Evolutionary conservation across 2,113 vertebrate species (phyloP), one percentile per base, ranked within the genome.

Genomic region (Hippolais icterina): DNA sequence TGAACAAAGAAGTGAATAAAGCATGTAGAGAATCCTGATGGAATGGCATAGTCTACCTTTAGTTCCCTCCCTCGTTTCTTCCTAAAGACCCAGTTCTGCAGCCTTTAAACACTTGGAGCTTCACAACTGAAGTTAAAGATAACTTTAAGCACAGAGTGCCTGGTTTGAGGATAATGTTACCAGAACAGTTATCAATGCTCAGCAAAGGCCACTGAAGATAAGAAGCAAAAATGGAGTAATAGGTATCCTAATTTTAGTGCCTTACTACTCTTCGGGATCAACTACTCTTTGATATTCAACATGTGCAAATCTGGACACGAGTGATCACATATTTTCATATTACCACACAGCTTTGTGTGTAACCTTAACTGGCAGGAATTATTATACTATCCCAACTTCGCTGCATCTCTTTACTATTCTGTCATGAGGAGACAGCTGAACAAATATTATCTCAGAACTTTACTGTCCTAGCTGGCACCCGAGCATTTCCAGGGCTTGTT

Each of bases 361-460:
- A n/a, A n/a, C n/a, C n/a, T n/a, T n/a, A n/a, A 84, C 64, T 94
- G 86, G 83, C 42, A 66, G 66, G 64, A 96, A 93, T 77, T 83
- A 42, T 13, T 54, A 68, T 14, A 6, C 17, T 93, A 74, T 65
- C 59, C 82, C 87, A 95, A 54, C 87, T 84, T 91, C 53, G 56
- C 70, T 57, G 33, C 15, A 74, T 87, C 83, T 95, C 85, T 85
- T 87, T 81, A 70, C 52, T 85, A 49, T 37, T 90, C 77, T 78
- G 56, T 65, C 52, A 81, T 0, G 75, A 91, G 49, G 77, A 93
- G 86, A 97, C 98, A 98, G 97, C 98, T 98, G 98, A 97, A 94
- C 93, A 98, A 98, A 98, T 96, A 98, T 83, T 46, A 50, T 84
- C 93, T 83, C 89, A 97, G 92, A 98, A 97, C 42, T 86, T 94